A percentile compares a stretch with the other conserved stretches of the same genome.
phyloP scores from a whole-genome alignment of 1,140 invertebrate genomes.

The Linepithema humile region DNA sequence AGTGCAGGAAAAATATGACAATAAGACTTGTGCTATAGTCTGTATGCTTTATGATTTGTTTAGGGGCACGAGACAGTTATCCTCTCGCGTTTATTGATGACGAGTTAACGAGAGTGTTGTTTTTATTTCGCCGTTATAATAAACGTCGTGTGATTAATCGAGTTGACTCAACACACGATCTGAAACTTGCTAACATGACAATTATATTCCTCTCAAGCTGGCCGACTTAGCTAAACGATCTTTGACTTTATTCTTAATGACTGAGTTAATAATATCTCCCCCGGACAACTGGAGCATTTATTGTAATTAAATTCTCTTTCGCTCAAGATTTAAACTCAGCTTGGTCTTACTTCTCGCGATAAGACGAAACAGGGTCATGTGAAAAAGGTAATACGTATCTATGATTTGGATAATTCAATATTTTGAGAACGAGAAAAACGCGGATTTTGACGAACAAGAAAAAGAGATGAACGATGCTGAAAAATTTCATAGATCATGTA shows the following conservation, averaged over 20 bases:
- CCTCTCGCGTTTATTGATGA: conserved; percentile 17
- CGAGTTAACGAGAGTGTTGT: conserved; percentile 22
- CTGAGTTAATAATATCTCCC: background rate
- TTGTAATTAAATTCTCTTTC: conserved; percentile 45
- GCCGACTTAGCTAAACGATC: background rate
- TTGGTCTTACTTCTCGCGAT: background rate
- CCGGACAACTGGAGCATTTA: background rate
- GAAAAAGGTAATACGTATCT: conserved; percentile 33
- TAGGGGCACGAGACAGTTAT: background rate
- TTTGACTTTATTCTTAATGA: background rate
- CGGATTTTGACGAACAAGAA: background rate
- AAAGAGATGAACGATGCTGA: too few species aligned
- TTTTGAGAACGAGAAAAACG: conserved; percentile 17
- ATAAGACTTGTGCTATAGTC: too few species aligned
- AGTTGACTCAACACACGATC: conserved; percentile 21
- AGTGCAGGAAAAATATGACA: too few species aligned
- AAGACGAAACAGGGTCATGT: conserved; percentile 22
- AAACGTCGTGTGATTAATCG: conserved; percentile 19
- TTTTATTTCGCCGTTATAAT: conserved; percentile 32
- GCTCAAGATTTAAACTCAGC: background rate
- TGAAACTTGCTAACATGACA: conserved; percentile 8
- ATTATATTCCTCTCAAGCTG: background rate
- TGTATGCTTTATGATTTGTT: background rate
- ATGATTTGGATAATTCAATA: conserved; percentile 14
- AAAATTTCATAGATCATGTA: too few species aligned